Evolutionary conservation across 2,888 invertebrate genomes (phyloP), one percentile per base, ranked within the genome.

Genomic region (Lapara coniferarum): DNA sequence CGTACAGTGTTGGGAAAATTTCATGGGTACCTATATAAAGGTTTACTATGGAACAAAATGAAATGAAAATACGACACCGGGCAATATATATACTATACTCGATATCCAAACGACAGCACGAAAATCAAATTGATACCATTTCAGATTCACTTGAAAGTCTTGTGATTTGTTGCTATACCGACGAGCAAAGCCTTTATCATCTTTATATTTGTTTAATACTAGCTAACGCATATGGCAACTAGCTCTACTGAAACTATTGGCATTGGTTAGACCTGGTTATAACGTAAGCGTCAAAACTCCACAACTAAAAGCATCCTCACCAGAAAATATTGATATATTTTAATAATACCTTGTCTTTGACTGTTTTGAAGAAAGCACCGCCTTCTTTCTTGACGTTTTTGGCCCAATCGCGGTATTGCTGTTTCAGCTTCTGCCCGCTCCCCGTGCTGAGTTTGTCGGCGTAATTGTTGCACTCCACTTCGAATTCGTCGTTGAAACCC

Each of bases 401-500:
- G 12, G 96, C 95, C 97, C 97, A 97, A 80, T 98, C 98, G n/a
- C 85, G 79, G 80, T 95, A 88, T 95, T 93, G 93, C 67, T 90
- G 91, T 73, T 90, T 92, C 7, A 92, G 78, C 53, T 84, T 87
- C 86, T 95, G 89, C 69, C 95, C 89, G 81, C 93, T 89, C 76
- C 95, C 91, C 0, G 90, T 86, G 87, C 92, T 82, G 78, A 93
- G 83, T 86, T 93, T 81, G 83, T 94, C 85, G 69, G 97, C 71
- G 96, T 97, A 92, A 49, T 80, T 71, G 71, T 89, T 90, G 74
- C 93, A 93, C 89, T 99, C 99, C 83, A 97, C 95, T 90, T 99
- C 99, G 89, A 99, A 99, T 85, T 99, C 98, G 87, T 99, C 99
- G 52, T 97, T 97, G 86, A 98, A 98, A 0, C 98, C 98, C 71